Base-by-base conservation (phyloP, 2,888 invertebrate genomes). In the Leptinotarsa haldemani region DNA sequence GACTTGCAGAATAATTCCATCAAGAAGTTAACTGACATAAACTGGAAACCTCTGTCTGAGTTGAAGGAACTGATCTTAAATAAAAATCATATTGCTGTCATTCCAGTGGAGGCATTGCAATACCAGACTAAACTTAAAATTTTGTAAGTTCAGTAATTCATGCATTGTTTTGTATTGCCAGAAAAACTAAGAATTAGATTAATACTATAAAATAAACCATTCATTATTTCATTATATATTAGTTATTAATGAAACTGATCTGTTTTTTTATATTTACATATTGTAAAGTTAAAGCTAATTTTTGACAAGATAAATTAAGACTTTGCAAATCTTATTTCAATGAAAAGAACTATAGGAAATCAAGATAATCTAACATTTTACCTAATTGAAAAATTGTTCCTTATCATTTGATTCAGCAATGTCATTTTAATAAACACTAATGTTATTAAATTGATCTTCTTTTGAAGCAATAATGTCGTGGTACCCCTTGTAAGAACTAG, bases 61-160 rank as follows among this genome's bases (percentile, higher is more conserved):
- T 88, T 97, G 78, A 90, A 91, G 80, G 92, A 93, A 79, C 88
- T 97, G 76, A 94, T 94, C 85, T 86, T 97, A 77, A 95, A 94
- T 84, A 93, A 93, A 85, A 97, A 97, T 90, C 92, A 90, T 79
- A 89, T 95, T 75, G 88, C 88, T 75, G 88, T 88, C 67, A 87
- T 97, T 69, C 92, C 93, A n/a, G 94, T 93, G 85, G 92, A 94
- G 81, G 89, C 94, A 50, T 95, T 97, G 84, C 90, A 89, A 80
- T 90, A 92, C 82, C 90, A 94, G 75, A 90, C 88, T 76, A 91
- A 91, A 80, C 88, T 97, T 22, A 92, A 91, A 86, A 91, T 91
- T 83, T 87, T 97, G 91, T 94, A 89, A 92, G 93, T 90, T 73
- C 69, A 68, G 20, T 66, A 48, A 68, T 58, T 22, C 50, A 13